These are phyloP conservation scores for Candidula unifasciata DNA, from an alignment of 2,888 invertebrate species.

Conservation along the genomic window DNA sequence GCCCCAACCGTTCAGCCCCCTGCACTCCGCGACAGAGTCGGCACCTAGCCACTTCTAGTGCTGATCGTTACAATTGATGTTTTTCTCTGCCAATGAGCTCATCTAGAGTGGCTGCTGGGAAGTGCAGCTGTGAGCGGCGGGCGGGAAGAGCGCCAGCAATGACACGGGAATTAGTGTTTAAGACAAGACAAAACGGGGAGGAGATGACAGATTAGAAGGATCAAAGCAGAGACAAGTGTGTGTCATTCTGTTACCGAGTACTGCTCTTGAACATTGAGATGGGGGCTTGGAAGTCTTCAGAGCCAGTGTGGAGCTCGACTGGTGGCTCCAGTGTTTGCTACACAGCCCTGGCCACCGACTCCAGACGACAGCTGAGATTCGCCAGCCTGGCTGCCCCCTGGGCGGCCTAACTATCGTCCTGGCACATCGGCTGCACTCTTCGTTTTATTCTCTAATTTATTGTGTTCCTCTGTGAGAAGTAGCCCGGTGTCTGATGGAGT, in stretches of 20 bases:
- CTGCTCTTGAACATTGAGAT: conserved; percentile 14
- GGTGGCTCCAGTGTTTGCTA: conserved; percentile 24
- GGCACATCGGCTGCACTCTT: no score
- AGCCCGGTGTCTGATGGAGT: no score
- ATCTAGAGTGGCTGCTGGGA: background rate
- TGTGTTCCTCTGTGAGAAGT: no score
- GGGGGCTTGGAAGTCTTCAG: background rate
- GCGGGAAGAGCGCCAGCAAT: background rate
- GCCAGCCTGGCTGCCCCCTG: no score
- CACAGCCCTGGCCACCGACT: conserved; percentile 6
- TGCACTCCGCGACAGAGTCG: background rate
- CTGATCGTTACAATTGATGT: background rate
- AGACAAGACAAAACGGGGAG: background rate
- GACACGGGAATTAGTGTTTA: background rate
- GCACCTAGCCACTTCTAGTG: background rate
- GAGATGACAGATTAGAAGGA: background rate
- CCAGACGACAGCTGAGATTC: background rate
- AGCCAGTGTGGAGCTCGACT: conserved; percentile 5
- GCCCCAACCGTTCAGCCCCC: background rate
- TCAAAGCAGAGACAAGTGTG: conserved; percentile 9
- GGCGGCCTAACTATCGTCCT: no score
- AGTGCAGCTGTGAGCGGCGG: background rate
- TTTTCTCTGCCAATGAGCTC: background rate
- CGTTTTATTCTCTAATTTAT: no score
- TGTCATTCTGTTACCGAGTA: background rate